phyloP scores from a whole-genome alignment of 1,140 invertebrate genomes.

The Paralvinella palmiformis region DNA sequence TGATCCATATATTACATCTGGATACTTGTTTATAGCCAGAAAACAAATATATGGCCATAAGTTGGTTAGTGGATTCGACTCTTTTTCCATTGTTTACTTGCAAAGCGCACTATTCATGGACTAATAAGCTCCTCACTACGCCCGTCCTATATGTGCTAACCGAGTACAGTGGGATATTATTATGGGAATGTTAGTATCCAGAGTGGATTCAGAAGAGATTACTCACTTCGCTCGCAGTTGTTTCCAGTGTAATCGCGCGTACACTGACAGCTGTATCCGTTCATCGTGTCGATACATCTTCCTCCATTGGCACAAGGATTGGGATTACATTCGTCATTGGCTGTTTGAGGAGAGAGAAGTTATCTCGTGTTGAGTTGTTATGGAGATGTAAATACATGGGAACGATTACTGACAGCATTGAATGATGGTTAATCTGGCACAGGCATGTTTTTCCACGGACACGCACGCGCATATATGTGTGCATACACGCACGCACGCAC shows the following conservation, averaged over 20 bases:
- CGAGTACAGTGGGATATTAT: background rate
- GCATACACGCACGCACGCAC: background rate
- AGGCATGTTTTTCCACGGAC: background rate
- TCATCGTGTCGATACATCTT: conserved; percentile 77
- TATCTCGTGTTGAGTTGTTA: background rate
- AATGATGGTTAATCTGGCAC: background rate
- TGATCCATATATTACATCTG: too few species aligned
- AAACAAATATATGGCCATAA: background rate
- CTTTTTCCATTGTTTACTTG: background rate
- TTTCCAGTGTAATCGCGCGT: conserved; percentile 53
- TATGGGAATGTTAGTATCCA: background rate
- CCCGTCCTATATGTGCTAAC: background rate
- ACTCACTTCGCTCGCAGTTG: conserved; percentile 58
- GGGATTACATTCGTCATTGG: conserved; percentile 60
- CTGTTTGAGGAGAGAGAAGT: conserved; percentile 59
- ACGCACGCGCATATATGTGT: background rate
- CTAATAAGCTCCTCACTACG: background rate
- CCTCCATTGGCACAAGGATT: conserved; percentile 80
- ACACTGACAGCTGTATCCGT: conserved; percentile 85
- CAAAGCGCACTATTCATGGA: background rate
- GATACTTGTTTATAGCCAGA: too few species aligned
- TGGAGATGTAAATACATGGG: background rate
- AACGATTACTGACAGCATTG: background rate
- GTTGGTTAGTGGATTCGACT: background rate
- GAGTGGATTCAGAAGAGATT: background rate